Percentiles rank a stretch among this genome's conserved stretches.
These are phyloP conservation scores for Rhodophaea formosa DNA, from an alignment of 2,888 invertebrate genomes.

Conservation along the genomic window DNA sequence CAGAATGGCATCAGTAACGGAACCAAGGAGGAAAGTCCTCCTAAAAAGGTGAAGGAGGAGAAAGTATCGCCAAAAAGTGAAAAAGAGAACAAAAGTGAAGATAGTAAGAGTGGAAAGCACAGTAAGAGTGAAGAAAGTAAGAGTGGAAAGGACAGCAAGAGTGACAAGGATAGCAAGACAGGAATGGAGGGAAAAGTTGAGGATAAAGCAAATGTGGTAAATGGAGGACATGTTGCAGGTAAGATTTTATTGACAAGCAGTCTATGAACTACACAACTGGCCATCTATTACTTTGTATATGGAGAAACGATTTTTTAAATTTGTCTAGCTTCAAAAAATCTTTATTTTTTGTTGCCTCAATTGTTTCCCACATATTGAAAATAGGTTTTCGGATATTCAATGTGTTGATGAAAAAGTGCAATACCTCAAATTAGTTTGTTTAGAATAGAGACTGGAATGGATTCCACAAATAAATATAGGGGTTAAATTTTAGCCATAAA, in stretches of 20 bases:
- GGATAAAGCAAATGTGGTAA: slow-evolving; percentile 27
- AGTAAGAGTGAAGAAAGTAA: slow-evolving; percentile 18
- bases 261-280: too few relatives aligned
- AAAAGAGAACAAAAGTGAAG: slow-evolving; percentile 21
- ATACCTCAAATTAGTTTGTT: too few relatives aligned
- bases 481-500: too few relatives aligned
- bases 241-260: slow-evolving; percentile 3
- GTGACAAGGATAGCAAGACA: slow-evolving; percentile 23
- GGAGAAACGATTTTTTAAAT: too few relatives aligned
- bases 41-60: slow-evolving; percentile 17
- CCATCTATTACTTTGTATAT: too few relatives aligned
- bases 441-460: too few relatives aligned
- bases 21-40: slow-evolving; percentile 21
- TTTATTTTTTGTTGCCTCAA: too few relatives aligned
- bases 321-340: too few relatives aligned
- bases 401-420: too few relatives aligned
- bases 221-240: slow-evolving; percentile 42
- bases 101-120: slow-evolving; percentile 25
- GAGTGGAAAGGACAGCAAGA: slow-evolving; percentile 16
- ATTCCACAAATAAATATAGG: too few relatives aligned
- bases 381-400: too few relatives aligned
- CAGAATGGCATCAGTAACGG: slow-evolving; percentile 25
- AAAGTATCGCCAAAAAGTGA: background rate
- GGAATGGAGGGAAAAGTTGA: slow-evolving; percentile 23
- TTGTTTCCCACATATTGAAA: too few relatives aligned